Evolutionary conservation across 2,797 vertebrate species (phyloP).

Genomic region (Danio aesculapii): DNA sequence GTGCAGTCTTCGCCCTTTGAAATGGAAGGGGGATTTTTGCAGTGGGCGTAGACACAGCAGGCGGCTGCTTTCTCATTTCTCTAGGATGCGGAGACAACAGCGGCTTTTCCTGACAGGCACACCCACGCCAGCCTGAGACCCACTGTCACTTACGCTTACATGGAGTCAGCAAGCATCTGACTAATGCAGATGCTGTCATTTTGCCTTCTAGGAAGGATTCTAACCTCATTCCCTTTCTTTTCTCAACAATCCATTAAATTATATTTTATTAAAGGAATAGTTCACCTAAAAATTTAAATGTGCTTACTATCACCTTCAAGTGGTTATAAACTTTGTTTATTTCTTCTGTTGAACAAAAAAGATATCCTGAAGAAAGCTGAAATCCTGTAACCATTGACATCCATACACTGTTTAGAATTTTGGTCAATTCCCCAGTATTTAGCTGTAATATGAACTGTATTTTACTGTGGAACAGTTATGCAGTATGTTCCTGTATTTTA

Average conservation of each 20-base stretch:
- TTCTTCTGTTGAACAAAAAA: too few species aligned
- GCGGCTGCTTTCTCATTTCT: conserved; percentile 67
- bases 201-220: conserved; percentile 52
- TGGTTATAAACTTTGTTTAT: too few species aligned
- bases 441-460: too few species aligned
- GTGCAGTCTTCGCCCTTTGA: conserved; percentile 61
- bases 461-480: too few species aligned
- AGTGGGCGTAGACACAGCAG: conserved; percentile 67
- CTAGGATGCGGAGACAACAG: conserved; percentile 65
- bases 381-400: too few species aligned
- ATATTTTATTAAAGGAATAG: not conserved
- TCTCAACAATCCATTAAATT: not conserved
- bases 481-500: too few species aligned
- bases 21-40: conserved; percentile 68
- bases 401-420: too few species aligned
- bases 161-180: conserved; percentile 55
- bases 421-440: too few species aligned
- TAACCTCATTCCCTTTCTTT: conserved; percentile 8
- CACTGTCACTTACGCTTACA: conserved; percentile 59
- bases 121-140: conserved; percentile 64
- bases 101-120: conserved; percentile 68
- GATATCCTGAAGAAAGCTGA: too few species aligned
- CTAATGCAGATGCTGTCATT: conserved; percentile 56
- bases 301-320: too few species aligned
- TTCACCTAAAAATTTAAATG: too few species aligned